Evolutionary conservation across 2,113 vertebrate species (phyloP), one percentile per base, ranked within the genome.

Genomic region (Petromus typicus): DNA sequence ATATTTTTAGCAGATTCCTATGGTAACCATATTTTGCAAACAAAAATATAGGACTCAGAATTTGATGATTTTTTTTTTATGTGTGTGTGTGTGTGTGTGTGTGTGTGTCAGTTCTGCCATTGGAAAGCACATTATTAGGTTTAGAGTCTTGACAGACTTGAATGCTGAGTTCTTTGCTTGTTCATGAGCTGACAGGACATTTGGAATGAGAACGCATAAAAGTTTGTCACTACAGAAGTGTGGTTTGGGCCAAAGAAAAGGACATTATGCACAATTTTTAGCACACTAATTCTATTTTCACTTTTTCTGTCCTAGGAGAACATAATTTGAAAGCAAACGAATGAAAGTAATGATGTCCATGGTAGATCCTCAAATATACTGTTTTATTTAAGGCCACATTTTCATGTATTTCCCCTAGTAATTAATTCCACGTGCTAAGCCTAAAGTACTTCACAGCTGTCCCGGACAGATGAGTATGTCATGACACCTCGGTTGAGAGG

Each of bases 241-340:
- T 66, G 13, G 32, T 66, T 37, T 89, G 37, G n/a, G 61, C 80
- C 76, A 64, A 96, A 69, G 32, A 78, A n/a, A 84, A 86, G 34
- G 45, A 23, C 5, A 30, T 91, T 80, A 27, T 51, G 54, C 83
- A 43, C 20, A 78, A 34, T 48, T 97, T 95, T 93, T 56, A 95
- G 64, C 40, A 43, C 56, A 27, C 13, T 51, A 54, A 10, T 92
- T 89, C 23, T 66, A 64, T 12, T 54, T 94, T 78, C n/a, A 32
- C 51, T 90, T 75, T n/a, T 10, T 48, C 32, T 34, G 3, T 88
- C 48, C 66, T 2, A 43, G 45, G 67, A 95, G 45, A 88, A 18
- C 3, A 43, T 89, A 81, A 88, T 79, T 80, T 90, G 81, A 79
- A 97, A 97, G 63, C 40, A 86, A 95, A 94, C 82, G 18, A 90